These are phyloP conservation scores for Mylabris phalerata DNA, from an alignment of 1,140 invertebrate species.

Conservation along the genomic window DNA sequence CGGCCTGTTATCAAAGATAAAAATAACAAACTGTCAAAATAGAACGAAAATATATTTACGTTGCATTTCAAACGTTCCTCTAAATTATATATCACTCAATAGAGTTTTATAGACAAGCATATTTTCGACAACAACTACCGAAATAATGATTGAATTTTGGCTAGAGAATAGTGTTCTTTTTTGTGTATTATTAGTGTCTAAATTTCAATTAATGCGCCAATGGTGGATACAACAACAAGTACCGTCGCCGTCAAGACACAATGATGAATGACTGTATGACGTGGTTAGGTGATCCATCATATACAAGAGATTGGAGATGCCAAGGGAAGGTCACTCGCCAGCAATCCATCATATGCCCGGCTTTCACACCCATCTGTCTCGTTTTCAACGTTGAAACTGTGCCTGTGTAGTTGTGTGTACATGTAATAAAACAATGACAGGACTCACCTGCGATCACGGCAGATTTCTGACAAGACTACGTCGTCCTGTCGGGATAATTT, in stretches of 20 bases:
- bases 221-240: constrained; percentile 13
- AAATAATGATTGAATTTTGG: too few relatives aligned
- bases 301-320: constrained; percentile 40
- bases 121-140: too few relatives aligned
- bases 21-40: constrained; percentile 20
- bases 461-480: background rate
- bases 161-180: too few relatives aligned
- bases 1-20: constrained; percentile 19
- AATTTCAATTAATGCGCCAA: constrained; percentile 26
- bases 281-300: constrained; percentile 39
- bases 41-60: constrained; percentile 17
- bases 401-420: background rate
- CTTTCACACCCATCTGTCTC: constrained; percentile 13
- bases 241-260: constrained; percentile 11
- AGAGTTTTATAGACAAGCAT: too few relatives aligned
- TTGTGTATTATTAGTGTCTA: too few relatives aligned
- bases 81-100: too few relatives aligned
- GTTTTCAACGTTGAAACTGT: too few relatives aligned
- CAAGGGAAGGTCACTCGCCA: constrained; percentile 36
- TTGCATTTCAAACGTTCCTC: too few relatives aligned
- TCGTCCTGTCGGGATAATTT: background rate
- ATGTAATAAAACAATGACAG: background rate
- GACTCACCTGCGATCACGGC: background rate
- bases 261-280: constrained; percentile 39
- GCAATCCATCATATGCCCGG: constrained; percentile 36